These are phyloP conservation scores for Eptesicus fuscus DNA, from an alignment of 2,113 vertebrate genomes.

Conservation along the genomic window DNA sequence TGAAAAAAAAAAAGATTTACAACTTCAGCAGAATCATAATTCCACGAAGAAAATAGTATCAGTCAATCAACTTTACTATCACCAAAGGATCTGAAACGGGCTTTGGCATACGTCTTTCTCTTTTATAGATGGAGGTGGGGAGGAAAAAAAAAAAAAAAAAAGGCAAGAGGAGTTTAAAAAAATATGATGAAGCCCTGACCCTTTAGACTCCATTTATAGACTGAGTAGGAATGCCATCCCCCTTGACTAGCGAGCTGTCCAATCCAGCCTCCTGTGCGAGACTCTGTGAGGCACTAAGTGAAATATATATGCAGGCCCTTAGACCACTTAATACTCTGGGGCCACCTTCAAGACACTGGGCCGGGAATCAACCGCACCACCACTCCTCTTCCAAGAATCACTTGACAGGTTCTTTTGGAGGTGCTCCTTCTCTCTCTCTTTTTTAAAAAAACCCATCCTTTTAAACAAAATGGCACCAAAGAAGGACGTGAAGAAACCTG, in stretches of 20 bases:
- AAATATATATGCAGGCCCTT: constrained; percentile 89
- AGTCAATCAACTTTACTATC: constrained; percentile 61
- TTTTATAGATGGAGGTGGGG: constrained; percentile 36
- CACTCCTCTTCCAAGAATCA: constrained; percentile 77
- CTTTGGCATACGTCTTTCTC: constrained; percentile 64
- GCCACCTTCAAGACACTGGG: constrained; percentile 82
- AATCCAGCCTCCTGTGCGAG: constrained; percentile 87
- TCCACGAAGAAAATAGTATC: constrained; percentile 73
- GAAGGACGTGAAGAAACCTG: constrained; percentile 87
- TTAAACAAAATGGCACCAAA: constrained; percentile 88
- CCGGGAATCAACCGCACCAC: constrained; percentile 79
- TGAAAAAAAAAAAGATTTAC: constrained; percentile 72
- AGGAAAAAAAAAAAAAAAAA: neutral
- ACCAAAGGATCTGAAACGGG: constrained; percentile 46
- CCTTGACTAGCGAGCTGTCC: constrained; percentile 85
- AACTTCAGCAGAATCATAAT: constrained; percentile 77
- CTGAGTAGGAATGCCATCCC: constrained; percentile 84
- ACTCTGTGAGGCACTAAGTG: constrained; percentile 84
- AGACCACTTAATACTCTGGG: constrained; percentile 77
- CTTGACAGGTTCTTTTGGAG: constrained; percentile 66
- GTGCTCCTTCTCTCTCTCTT: constrained; percentile 52
- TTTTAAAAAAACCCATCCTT: constrained; percentile 53
- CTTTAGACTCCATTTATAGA: constrained; percentile 89
- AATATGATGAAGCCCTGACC: constrained; percentile 81
- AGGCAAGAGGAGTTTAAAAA: constrained; percentile 50